Base-by-base conservation (phyloP, 2,113 vertebrate species). In the Centropus bengalensis region DNA sequence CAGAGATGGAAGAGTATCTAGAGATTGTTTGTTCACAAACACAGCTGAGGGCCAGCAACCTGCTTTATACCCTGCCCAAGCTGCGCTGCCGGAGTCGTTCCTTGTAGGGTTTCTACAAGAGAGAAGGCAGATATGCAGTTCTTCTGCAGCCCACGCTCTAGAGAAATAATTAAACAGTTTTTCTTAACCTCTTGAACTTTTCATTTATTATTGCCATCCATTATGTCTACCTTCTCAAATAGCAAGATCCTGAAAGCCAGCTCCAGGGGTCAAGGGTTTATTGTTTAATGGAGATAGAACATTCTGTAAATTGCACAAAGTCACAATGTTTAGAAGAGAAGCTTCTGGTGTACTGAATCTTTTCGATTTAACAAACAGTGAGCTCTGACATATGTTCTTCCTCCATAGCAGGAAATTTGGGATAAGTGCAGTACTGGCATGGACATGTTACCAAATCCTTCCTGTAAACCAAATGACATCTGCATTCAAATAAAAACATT, bases 241-340 rank as follows among this genome's bases (percentile, higher is more conserved):
- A 97, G 92, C 97, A 97, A 96, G 96, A 98, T 97, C 97, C 96
- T 95, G 89, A 97, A 98, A 98, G 97, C 92, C 95, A 97, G 98
- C 97, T 97, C 94, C 59, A 93, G 92, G 95, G 97, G 98, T 98
- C 98, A 98, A 96, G 96, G 98, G 98, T 98, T 98, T 98, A 98
- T 98, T 98, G 97, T 98, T 98, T 98, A 98, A 98, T 98, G 98
- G 98, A 98, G 98, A 98, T 98, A 98, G 98, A 98, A 98, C 98
- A 98, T 98, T 98, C 98, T 98, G 97, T 98, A 98, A 98, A 98
- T 98, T 98, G 97, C 97, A 98, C 93, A 82, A 97, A 98, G 98
- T 98, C 98, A 98, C 97, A 98, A 98, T 98, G 98, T 98, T 98
- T 98, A 98, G 97, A 98, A 98, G 97, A 97, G 98, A 98, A 97